Base-by-base conservation (phyloP, 1,140 invertebrate genomes). In the Drosophila neocordata region DNA sequence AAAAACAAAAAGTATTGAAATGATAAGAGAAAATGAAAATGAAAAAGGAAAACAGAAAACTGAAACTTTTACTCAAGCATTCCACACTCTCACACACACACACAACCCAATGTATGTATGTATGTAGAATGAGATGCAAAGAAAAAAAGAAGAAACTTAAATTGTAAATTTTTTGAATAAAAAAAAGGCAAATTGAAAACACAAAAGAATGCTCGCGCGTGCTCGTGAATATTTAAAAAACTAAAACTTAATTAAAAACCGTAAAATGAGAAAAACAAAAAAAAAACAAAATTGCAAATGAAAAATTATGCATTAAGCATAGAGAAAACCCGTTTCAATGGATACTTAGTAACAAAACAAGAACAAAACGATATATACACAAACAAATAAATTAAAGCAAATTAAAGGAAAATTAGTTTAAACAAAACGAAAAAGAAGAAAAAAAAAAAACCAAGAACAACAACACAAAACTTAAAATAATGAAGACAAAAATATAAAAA, bases 151-250 rank as follows among this genome's bases (percentile, higher is more conserved):
- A 55, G 55, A 55, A 69, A 57, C n/a, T 52, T 24, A 77, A 85
- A 87, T 78, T 87, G 77, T 88, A 80, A n/a, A 84, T 77, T 85
- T 74, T 48, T 48, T 48, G 13, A 44, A 44, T 7, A 77, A 68
- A 58, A 63, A 48, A 64, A 31, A 69, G 6, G 27, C 68, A 73
- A 79, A 73, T 67, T 62, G 51, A 87, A 78, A 18, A 31, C 27
- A 44, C n/a, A 24, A 1, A 24, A 24, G 4, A 48, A 87, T 82
- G 83, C 83, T 88, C 83, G 79, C 76, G 83, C 76, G 83, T 88
- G 83, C 83, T 88, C 83, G 83, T 88, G 83, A 88, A 88, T 88
- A 88, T 79, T 79, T 77, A 88, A 88, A 77, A 67, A 82, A 63
- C n/a, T 53, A 76, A 65, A 82, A 31, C 55, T 66, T 35, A 52